Conservation (phyloP, 2,888 invertebrate species). For the Hedya salicella region DNA sequence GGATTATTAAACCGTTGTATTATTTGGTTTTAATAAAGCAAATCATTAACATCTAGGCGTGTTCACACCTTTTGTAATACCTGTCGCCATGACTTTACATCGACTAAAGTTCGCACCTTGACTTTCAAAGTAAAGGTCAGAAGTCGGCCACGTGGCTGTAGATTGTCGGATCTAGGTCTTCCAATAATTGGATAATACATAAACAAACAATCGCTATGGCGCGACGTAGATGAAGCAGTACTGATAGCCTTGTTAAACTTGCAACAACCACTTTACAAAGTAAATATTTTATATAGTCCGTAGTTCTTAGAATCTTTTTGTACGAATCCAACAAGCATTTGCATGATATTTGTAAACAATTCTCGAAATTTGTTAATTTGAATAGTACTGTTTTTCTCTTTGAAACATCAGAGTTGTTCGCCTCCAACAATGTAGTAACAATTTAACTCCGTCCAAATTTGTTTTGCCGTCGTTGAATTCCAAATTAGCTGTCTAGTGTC, state of each 20-base stretch:
- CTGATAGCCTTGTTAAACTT: neutral
- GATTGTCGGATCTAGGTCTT: conserved; percentile 29
- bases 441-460: conserved; percentile 12
- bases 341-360: conserved; percentile 41
- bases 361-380: conserved; percentile 37
- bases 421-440: conserved; percentile 32
- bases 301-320: conserved; percentile 33
- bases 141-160: conserved; percentile 27
- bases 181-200: conserved; percentile 34
- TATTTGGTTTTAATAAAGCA: neutral
- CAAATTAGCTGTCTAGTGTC: conserved; percentile 17
- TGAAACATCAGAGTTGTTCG: conserved; percentile 24
- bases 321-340: conserved; percentile 27
- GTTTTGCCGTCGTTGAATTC: conserved; percentile 21
- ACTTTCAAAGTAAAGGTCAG: conserved; percentile 40
- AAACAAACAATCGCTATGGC: conserved; percentile 25
- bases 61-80: conserved; percentile 4
- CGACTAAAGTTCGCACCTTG: conserved; percentile 35
- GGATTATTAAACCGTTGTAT: conserved; percentile 12
- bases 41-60: neutral
- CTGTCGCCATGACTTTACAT: conserved; percentile 5
- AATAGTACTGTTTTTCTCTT: conserved; percentile 34
- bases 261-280: neutral
- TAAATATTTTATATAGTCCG: neutral
- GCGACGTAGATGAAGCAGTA: conserved; percentile 1